phyloP scores from a whole-genome alignment of 2,888 invertebrate species.

The Coremacera marginata region DNA sequence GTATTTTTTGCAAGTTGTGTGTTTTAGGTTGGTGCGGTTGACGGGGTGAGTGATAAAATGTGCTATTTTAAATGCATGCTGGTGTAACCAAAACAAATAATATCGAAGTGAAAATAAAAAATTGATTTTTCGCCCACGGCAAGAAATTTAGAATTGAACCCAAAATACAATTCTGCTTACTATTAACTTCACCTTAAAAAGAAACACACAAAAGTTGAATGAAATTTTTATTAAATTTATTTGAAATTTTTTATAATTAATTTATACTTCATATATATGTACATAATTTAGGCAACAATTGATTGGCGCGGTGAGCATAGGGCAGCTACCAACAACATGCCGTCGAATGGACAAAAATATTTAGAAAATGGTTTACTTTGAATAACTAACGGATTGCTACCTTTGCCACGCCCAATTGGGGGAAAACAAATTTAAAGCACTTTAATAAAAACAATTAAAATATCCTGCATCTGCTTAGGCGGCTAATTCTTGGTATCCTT shows the following conservation, averaged over 20 bases:
- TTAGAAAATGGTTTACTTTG: neutral
- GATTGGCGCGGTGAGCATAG: neutral
- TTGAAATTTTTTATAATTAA: neutral
- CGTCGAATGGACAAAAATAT: neutral
- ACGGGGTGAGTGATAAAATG: neutral
- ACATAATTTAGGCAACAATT: constrained; percentile 8
- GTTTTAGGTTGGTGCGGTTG: neutral
- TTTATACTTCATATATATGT: neutral
- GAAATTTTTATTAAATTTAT: neutral
- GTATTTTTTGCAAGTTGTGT: neutral
- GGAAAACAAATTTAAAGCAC: neutral
- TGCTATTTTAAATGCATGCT: neutral
- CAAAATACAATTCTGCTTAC: neutral
- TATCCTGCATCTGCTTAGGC: neutral
- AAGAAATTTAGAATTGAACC: neutral
- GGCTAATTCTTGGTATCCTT: neutral
- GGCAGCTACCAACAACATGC: neutral
- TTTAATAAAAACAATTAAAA: neutral
- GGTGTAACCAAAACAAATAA: constrained; percentile 9
- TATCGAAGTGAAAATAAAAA: neutral
- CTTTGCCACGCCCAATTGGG: neutral
- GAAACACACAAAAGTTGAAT: neutral
- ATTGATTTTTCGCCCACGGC: constrained; percentile 30
- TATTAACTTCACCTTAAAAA: neutral
- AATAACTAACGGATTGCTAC: neutral